Conservation (phyloP, 2,113 vertebrate species). For the Nannospalax galili region DNA sequence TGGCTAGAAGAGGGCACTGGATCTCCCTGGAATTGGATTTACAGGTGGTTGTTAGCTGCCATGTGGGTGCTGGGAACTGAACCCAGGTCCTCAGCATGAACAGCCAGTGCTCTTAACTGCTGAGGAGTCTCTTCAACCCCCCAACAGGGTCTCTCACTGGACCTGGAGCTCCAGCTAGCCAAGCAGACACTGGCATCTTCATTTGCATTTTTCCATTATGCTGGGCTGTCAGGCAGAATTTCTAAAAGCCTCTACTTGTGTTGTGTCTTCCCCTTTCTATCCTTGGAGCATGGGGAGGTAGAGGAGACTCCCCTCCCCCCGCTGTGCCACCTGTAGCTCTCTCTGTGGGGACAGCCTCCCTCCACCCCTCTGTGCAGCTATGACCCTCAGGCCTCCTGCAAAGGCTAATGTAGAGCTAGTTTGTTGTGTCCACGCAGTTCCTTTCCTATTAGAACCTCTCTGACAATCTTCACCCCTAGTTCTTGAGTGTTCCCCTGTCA, state of each 20-base stretch:
- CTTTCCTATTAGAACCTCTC: neutral
- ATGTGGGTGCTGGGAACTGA: too few relatives aligned
- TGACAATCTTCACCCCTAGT: neutral
- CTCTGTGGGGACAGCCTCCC: neutral
- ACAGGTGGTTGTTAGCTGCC: too few relatives aligned
- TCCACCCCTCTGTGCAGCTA: too few relatives aligned
- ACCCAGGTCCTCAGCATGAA: too few relatives aligned
- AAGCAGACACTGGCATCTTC: neutral
- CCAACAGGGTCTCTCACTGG: too few relatives aligned
- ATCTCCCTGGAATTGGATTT: too few relatives aligned
- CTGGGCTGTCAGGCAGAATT: neutral
- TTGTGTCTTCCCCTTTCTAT: too few relatives aligned
- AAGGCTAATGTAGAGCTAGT: neutral
- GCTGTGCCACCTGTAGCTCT: neutral
- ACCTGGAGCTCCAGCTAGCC: too few relatives aligned
- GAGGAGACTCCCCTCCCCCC: neutral
- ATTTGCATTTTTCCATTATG: too few relatives aligned
- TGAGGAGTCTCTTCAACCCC: too few relatives aligned
- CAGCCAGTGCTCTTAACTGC: too few relatives aligned
- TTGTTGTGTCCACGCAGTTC: fast-evolving
- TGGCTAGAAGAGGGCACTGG: too few relatives aligned
- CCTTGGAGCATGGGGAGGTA: neutral
- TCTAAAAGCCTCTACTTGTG: neutral
- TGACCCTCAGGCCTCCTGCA: neutral
- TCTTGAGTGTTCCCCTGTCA: neutral